Base-by-base conservation (phyloP, 2,113 vertebrate species). In the Macquaria ambigua region DNA sequence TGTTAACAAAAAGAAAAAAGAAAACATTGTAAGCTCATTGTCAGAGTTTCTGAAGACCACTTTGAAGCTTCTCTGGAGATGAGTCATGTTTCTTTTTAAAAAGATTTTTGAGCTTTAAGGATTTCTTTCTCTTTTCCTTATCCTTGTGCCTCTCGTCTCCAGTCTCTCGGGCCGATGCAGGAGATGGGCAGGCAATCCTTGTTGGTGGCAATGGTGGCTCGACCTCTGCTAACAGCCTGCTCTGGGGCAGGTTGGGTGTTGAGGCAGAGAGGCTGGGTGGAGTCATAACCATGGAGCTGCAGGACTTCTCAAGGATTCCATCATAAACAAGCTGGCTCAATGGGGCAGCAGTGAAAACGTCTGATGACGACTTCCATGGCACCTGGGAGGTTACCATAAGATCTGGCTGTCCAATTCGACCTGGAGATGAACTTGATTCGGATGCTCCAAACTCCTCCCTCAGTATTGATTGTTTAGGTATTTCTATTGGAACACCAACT, bases 261-360 rank as follows among this genome's bases (percentile, higher is more conserved):
- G 93, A 87, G n/a, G 81, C 78, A 16, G 92, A 90, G 34, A 91
- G 74, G 52, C 74, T 85, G 2, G 93, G 76, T 76, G 95, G 93
- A 43, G 86, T 93, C 48, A 94, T 93, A 1, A 95, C 58, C 66
- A 73, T 15, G 18, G 93, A 58, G 61, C 41, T 83, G 91, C 96
- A 97, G 28, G 98, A 97, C 78, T 99, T 98, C 94, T 99, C 98
- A 87, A 99, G 91, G 86, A 98, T 98, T 80, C 98, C 98, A 10
- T 99, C 98, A 86, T 98, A 99, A 63, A 99, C 97, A 14, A 96
- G 91, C 87, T 97, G 97, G 89, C 96, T 98, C 16, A 97, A 90
- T 0, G 96, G 96, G 59, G 96, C 97, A 85, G 95, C 93, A 83
- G 43, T 81, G 3, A 75, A 70, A 53, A 77, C 43, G 46, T 98